phyloP scores from a whole-genome alignment of 1,140 invertebrate genomes.

The Rhopalosiphum maidis region DNA sequence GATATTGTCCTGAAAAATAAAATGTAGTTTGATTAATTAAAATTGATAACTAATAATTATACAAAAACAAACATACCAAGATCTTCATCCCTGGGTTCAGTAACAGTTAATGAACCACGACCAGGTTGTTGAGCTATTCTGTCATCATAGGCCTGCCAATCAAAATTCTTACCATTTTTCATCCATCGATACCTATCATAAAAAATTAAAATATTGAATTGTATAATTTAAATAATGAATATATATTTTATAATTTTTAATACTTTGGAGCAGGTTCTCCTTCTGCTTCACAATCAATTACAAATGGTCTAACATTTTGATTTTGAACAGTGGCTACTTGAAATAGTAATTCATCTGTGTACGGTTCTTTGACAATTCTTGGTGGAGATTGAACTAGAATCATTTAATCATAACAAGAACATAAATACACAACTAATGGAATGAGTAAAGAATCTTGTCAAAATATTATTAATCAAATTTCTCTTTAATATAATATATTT shows the following conservation, averaged over 20 bases:
- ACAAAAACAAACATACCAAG: constrained; percentile 66
- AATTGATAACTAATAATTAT: neutral
- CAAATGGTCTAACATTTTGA: constrained; percentile 91
- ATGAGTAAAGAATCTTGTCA: too few species aligned
- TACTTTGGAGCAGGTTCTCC: constrained; percentile 88
- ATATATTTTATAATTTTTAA: too few species aligned
- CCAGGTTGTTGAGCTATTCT: constrained; percentile 92
- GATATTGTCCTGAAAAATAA: constrained; percentile 78
- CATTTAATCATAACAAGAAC: neutral
- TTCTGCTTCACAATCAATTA: constrained; percentile 93
- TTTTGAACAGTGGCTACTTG: constrained; percentile 80
- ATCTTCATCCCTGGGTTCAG: constrained; percentile 87
- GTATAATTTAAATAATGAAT: too few species aligned
- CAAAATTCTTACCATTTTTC: constrained; percentile 92
- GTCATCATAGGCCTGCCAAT: constrained; percentile 89
- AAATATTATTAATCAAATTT: too few species aligned
- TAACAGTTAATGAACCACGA: constrained; percentile 88
- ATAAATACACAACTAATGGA: neutral
- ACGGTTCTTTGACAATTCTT: constrained; percentile 87
- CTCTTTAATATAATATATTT: too few species aligned
- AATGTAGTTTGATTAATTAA: constrained; percentile 43
- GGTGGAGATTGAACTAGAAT: constrained; percentile 81
- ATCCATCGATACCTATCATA: constrained; percentile 88
- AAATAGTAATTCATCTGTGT: constrained; percentile 87
- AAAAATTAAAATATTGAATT: constrained; percentile 47